Conservation (phyloP, 2,888 invertebrate species). For the Melieria picta region DNA sequence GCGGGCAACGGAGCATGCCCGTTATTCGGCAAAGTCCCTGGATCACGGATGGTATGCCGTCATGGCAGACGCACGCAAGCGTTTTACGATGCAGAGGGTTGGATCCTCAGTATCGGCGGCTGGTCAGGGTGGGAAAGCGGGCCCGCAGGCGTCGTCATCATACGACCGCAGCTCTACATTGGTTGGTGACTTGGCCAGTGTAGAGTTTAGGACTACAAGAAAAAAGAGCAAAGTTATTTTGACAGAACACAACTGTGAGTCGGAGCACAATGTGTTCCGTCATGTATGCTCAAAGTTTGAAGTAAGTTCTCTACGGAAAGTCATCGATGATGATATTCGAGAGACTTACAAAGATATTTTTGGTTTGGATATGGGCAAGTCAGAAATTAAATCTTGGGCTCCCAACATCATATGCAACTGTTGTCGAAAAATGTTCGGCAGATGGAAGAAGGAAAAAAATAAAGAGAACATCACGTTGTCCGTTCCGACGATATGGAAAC, state of each 20-base stretch:
- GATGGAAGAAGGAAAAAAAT: not conserved
- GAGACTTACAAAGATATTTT: not conserved
- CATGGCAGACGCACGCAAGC: not conserved
- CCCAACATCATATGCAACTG: conserved; percentile 2
- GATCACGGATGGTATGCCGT: too few relatives aligned
- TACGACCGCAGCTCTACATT: conserved; percentile 11
- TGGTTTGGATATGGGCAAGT: not conserved
- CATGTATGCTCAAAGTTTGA: not conserved
- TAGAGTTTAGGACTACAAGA: conserved; percentile 10
- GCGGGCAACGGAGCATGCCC: too few relatives aligned
- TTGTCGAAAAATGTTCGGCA: not conserved
- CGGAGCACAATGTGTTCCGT: not conserved
- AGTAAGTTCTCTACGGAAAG: not conserved
- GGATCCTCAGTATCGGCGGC: not conserved
- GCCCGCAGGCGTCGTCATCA: conserved; percentile 16
- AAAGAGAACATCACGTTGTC: not conserved
- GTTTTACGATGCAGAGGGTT: not conserved
- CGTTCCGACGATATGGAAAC: conserved; percentile 1
- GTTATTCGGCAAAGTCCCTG: too few relatives aligned
- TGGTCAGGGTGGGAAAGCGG: conserved; percentile 7
- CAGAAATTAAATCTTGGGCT: not conserved
- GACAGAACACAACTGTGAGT: too few relatives aligned
- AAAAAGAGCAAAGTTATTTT: not conserved
- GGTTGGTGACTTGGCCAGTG: conserved; percentile 13
- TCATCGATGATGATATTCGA: not conserved